A percentile compares a stretch with the other conserved stretches of the same genome.
These are phyloP conservation scores for Nyleta sp. DNA, from an alignment of 2,888 invertebrate genomes.

Conservation along the genomic window DNA sequence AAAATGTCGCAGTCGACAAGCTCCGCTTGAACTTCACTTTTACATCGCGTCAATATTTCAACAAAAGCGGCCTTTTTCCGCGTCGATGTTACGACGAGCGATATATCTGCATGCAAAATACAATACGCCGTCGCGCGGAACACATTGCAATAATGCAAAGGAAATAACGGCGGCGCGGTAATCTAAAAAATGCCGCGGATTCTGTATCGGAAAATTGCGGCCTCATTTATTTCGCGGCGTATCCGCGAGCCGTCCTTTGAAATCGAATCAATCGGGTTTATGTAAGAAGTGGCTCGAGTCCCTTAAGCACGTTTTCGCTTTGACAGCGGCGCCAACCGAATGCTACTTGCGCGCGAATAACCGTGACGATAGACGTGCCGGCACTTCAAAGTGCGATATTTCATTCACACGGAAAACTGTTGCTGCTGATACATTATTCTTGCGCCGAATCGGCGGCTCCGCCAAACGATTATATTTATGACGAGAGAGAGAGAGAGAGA, in stretches of 20 bases:
- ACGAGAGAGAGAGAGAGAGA: too few relatives aligned
- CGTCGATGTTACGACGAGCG: too few relatives aligned
- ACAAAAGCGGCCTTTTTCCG: too few relatives aligned
- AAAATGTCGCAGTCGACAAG: too few relatives aligned
- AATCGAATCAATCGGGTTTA: conserved; percentile 41
- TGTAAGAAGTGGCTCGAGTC: conserved; percentile 33
- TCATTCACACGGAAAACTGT: conserved; percentile 49
- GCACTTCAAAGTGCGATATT: conserved; percentile 43
- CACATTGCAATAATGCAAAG: conserved; percentile 13
- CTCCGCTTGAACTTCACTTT: too few relatives aligned
- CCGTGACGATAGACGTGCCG: conserved; percentile 44
- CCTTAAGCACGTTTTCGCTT: conserved; percentile 39
- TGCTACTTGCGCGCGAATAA: conserved; percentile 42
- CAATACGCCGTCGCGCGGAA: background rate
- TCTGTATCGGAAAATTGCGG: conserved; percentile 30
- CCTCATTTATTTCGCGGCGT: conserved; percentile 31
- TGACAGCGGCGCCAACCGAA: conserved; percentile 14
- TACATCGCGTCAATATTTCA: too few relatives aligned
- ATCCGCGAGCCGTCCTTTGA: conserved; percentile 21
- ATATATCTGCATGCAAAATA: background rate
- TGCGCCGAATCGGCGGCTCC: background rate
- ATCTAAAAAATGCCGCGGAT: conserved; percentile 15
- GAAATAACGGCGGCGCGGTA: conserved; percentile 3
- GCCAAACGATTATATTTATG: background rate
- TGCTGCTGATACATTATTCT: conserved; percentile 41